phyloP scores from a whole-genome alignment of 2,113 vertebrate genomes.

The Calidris pugnax region DNA sequence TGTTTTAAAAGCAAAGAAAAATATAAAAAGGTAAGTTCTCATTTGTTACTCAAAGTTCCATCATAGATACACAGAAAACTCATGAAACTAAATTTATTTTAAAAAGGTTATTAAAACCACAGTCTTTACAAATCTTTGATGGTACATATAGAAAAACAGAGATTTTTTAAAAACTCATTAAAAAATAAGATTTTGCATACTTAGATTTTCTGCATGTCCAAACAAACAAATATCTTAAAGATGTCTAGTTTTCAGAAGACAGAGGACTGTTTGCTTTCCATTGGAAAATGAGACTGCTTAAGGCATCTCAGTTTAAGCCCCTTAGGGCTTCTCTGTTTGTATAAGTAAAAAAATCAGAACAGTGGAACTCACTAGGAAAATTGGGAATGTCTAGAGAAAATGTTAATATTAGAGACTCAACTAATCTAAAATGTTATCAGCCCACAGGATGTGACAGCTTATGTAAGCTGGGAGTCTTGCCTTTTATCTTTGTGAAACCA shows the following conservation, averaged over 20 bases:
- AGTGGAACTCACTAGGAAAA: background rate
- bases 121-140: background rate
- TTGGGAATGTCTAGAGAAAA: background rate
- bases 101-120: background rate
- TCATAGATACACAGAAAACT: background rate
- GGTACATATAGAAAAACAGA: background rate
- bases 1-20: background rate
- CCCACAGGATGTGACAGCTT: background rate
- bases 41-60: background rate
- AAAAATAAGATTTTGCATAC: background rate
- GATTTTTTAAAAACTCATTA: background rate
- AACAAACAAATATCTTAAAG: background rate
- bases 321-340: background rate
- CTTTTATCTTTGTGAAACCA: conserved; percentile 21
- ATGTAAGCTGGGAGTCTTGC: background rate
- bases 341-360: conserved; percentile 21
- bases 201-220: background rate
- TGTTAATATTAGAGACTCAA: background rate
- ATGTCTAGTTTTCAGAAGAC: background rate
- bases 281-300: background rate
- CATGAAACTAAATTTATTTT: background rate
- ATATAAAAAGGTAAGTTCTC: background rate
- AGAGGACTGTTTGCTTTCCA: background rate
- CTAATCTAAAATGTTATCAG: background rate
- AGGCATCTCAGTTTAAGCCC: background rate